Base-by-base conservation (phyloP, 2,797 vertebrate species). In the Oryzias sinensis region DNA sequence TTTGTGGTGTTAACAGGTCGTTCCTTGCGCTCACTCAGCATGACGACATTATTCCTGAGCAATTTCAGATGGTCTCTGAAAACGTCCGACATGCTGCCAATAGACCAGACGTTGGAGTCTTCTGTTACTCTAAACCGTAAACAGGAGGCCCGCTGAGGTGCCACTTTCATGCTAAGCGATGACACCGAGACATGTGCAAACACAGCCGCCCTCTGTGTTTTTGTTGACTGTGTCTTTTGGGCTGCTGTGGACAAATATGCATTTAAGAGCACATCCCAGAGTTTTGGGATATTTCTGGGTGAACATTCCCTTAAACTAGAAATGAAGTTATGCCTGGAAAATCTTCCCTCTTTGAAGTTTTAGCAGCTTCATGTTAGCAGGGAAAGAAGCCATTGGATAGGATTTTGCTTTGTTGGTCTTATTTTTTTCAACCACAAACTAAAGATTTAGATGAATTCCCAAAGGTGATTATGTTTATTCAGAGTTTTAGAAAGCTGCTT, bases 81-180 rank as follows among this genome's bases (percentile, higher is more conserved):
- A 71, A 61, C 63, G 49, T 65, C 37, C 24, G 54, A 18, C 57
- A 63, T 59, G 52, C 53, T 46, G 62, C 45, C 7, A 41, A 72
- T 71, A 54, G 72, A 74, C 51, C 84, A 84, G 83, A 77, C 68
- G 56, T 68, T 24, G 2, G 45, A 59, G 59, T 77, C 76, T 48
- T 69, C 61, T 62, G 61, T 69, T 62, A n/a, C 27, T 77, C 68
- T 64, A 57, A 68, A 76, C 70, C 62, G 71, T 69, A 76, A 84
- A 82, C 78, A 80, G 66, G 52, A 73, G 42, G 56, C 77, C 63
- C n/a, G 74, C 77, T 62, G 68, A 75, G 81, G 61, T 70, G 78
- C 51, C 62, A 55, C 40, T 51, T 64, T 70, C 80, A 70, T 55
- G 70, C 74, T 68, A 77, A 53, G 74, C 47, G 58, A 60, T 22